Evolutionary conservation across 2,888 invertebrate species (phyloP), one percentile per base, ranked within the genome.

Genomic region (Agriopis aurantiaria): DNA sequence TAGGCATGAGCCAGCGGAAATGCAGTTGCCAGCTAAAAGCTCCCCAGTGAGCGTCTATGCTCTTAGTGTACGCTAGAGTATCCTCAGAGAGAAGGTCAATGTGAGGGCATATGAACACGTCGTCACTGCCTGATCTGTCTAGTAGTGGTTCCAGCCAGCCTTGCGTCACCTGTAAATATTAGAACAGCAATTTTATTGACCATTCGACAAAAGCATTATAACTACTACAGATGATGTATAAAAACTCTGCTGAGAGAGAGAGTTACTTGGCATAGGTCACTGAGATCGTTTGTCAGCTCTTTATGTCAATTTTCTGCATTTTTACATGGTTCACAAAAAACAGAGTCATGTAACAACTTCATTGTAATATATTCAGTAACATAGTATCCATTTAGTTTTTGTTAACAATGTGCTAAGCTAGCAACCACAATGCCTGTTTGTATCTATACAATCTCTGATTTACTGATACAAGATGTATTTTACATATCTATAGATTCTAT

Each of bases 21-120:
- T 99, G 99, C 14, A 99, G 94, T 78, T 98, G 97, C 99, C 99
- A 99, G 88, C 99, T 99, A 88, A 99, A 99, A 0, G 98, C 99
- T 5, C 99, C 99, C 97, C 99, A 99, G 82, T 99, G 99, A 59
- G 99, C 96, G 87, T 99, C 99, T 77, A 98, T 98, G 71, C 98
- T 98, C 82, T 98, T 97, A 3, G 97, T 97, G 86, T 99, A 99
- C 48, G 99, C 98, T 81, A 99, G 97, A 3, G 98, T 98, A 80
- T 99, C 98, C 84, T 99, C 99, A 72, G 98, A 98, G 57, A 99
- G 97, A 17, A 99, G 84, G 73, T 94, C 94, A 68, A 94, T 94
- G 75, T 93, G 93, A 0, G 94, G 94, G 71, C 94, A 94, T 55
- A 94, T 90, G 75, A 94, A 94, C 3, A 93, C 92, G 66, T 93